phyloP scores from a whole-genome alignment of 2,888 invertebrate genomes.

The Lutraria lutraria region DNA sequence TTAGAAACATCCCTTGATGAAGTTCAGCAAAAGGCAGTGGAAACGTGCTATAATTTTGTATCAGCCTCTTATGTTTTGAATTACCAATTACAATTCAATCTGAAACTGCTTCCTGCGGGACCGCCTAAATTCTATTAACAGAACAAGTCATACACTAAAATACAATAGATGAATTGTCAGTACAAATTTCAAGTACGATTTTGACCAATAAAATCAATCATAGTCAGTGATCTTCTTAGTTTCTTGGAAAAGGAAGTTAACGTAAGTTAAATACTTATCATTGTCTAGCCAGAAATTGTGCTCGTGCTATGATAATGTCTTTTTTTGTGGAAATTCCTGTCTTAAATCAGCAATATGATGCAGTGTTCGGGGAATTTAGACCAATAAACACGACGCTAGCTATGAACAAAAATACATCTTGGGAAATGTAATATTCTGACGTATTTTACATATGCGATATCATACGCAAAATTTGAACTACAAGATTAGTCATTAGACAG shows the following conservation, averaged over 20 bases:
- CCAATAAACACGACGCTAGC: neutral
- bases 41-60: too few species aligned
- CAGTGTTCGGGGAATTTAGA: neutral
- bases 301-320: neutral
- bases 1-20: too few species aligned
- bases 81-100: too few species aligned
- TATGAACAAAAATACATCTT: neutral
- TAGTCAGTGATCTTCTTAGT: neutral
- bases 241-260: neutral
- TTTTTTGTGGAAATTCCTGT: neutral
- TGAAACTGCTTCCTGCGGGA: too few species aligned
- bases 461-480: neutral
- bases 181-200: too few species aligned
- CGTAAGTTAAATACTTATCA: neutral
- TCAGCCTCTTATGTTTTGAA: too few species aligned
- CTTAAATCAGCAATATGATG: neutral
- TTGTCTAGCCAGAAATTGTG: neutral
- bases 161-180: too few species aligned
- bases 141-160: too few species aligned
- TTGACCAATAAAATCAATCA: neutral
- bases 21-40: too few species aligned
- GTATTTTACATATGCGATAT: neutral
- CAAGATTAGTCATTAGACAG: neutral
- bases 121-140: too few species aligned
- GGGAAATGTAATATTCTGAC: neutral